Conservation (phyloP, 2,888 invertebrate genomes). For the Miltochrista miniata region DNA sequence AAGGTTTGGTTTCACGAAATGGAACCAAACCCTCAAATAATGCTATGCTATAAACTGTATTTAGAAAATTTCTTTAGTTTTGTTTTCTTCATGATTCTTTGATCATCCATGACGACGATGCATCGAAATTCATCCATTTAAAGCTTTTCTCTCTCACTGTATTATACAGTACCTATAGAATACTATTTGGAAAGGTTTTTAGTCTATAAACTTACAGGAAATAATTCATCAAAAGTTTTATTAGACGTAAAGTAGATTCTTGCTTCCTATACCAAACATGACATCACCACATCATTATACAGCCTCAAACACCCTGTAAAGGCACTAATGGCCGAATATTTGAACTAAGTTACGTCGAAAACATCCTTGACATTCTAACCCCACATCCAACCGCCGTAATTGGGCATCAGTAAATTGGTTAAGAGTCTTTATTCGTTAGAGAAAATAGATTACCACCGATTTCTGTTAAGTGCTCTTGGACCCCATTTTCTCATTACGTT, state of each 20-base stretch:
- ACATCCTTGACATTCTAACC: conserved; percentile 29
- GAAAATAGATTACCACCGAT: conserved; percentile 65
- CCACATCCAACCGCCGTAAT: conserved; percentile 46
- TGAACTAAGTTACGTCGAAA: background rate
- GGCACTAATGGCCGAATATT: background rate
- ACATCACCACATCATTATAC: background rate
- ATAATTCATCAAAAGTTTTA: background rate
- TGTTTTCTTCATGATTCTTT: no score
- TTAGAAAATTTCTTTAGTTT: no score
- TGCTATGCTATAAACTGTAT: no score
- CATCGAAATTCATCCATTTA: no score
- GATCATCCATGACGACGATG: no score
- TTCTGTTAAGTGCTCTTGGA: conserved; percentile 54
- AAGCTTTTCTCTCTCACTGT: no score
- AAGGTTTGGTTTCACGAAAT: no score
- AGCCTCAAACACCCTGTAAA: background rate
- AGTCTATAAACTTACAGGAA: background rate
- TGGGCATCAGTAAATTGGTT: conserved; percentile 63
- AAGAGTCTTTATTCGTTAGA: conserved; percentile 58
- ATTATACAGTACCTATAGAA: no score
- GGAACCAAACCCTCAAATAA: no score
- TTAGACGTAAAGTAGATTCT: background rate
- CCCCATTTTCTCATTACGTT: conserved; percentile 52
- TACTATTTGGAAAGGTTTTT: no score
- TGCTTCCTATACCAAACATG: background rate